Evolutionary conservation across 2,888 invertebrate genomes (phyloP).

Genomic region (Yponomeuta malinellus): DNA sequence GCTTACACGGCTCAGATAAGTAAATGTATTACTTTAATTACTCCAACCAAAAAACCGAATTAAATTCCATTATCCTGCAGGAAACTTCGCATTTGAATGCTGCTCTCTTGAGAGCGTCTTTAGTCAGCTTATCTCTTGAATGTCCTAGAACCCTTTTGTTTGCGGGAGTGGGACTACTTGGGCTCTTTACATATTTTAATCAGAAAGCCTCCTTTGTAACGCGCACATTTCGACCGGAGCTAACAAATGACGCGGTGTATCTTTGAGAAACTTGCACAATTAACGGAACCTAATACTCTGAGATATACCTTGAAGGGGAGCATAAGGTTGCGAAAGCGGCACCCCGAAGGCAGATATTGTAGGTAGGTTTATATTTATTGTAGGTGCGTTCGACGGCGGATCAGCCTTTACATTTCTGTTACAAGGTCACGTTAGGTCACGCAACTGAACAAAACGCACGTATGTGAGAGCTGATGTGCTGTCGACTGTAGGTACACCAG

Average conservation of each 20-base stretch:
- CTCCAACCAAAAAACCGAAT: conserved; percentile 44
- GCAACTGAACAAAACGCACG: no score
- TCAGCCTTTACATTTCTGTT: no score
- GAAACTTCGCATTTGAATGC: background rate
- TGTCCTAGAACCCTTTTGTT: conserved; percentile 49
- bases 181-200: conserved; percentile 16
- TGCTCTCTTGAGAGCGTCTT: conserved; percentile 29
- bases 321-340: conserved; percentile 5
- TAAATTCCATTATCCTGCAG: conserved; percentile 36
- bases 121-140: conserved; percentile 47
- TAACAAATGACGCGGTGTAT: conserved; percentile 36
- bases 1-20: conserved; percentile 58
- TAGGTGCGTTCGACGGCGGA: no score
- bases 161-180: conserved; percentile 24
- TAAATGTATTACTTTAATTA: conserved; percentile 60
- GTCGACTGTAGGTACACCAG: no score
- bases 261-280: conserved; percentile 30
- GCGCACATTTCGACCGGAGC: conserved; percentile 29
- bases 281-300: background rate
- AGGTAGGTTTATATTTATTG: no score
- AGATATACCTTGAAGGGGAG: background rate
- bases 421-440: no score
- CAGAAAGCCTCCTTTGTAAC: conserved; percentile 38
- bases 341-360: conserved; percentile 10
- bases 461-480: no score